phyloP scores from a whole-genome alignment of 1,140 invertebrate genomes.

The Scylla paramamosain region DNA sequence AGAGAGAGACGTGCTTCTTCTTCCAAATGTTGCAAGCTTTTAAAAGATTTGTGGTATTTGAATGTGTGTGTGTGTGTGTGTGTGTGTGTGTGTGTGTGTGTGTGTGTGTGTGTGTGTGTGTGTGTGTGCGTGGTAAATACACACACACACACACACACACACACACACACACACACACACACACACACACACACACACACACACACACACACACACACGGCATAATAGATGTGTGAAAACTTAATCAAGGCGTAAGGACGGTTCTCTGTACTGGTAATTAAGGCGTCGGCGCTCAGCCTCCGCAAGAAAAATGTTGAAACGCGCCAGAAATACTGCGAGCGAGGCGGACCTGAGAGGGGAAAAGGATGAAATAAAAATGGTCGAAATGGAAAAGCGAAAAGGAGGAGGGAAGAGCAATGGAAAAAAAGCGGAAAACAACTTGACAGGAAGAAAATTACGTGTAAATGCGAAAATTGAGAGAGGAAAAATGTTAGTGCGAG shows the following conservation, averaged over 20 bases:
- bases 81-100: too few relatives aligned
- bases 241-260: background rate
- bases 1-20: too few relatives aligned
- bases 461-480: background rate
- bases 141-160: conserved; percentile 53
- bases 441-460: conserved; percentile 22
- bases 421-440: background rate
- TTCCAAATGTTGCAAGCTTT: too few relatives aligned
- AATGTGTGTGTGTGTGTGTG: too few relatives aligned
- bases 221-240: background rate
- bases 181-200: conserved; percentile 16
- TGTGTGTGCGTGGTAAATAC: background rate
- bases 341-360: background rate
- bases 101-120: too few relatives aligned
- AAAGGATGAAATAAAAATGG: too few relatives aligned
- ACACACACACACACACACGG: background rate
- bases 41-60: too few relatives aligned
- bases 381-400: background rate
- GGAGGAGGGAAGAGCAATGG: background rate
- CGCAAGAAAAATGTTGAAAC: background rate
- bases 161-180: conserved; percentile 48
- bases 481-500: background rate
- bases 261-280: background rate
- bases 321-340: background rate
- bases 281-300: background rate